Evolutionary conservation across 2,888 invertebrate species (phyloP), one percentile per base, ranked within the genome.

Genomic region (Serrognathus titanus): DNA sequence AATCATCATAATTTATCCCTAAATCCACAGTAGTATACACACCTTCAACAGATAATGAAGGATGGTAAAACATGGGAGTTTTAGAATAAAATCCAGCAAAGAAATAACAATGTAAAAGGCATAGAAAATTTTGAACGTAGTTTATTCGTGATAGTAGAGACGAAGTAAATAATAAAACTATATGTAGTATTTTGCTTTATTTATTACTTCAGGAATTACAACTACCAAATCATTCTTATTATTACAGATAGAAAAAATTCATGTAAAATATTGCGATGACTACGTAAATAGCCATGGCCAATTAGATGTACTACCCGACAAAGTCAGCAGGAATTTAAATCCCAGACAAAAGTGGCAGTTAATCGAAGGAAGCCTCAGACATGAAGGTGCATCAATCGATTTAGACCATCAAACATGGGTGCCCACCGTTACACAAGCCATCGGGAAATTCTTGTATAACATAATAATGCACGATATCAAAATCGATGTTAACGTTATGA

Each of bases 401-500:
- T 72, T 73, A 66, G 73, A 72, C 49, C 75, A 87, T 62, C 78
- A 80, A 9, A 73, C 78, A 0, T 94, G 93, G 94, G 86, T 89
- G 0, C 72, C 79, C 9, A 81, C 83, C 57, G 82, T 88, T 47
- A 74, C 86, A 8, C 75, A 78, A 49, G 83, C 82, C 43, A 80
- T 96, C 48, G 96, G 96, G 39, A 88, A 88, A 68, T 92, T 94
- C 75, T 80, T 97, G 0, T 94, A 92, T 73, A 88, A 90, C 65
- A 90, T 96, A 45, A 86, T 96, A 10, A 83, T 94, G 71, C 85
- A 89, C 53, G 92, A 94, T 71, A 80, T 94, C 6, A 92, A 93
- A 78, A 85, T 96, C 49, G 87, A 94, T 73, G 82, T 87, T 1
- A 89, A 89, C 69, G 80, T 86, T 62, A 81, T 90, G 77, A 82